Evolutionary conservation across 2,113 vertebrate species (phyloP), one percentile per base, ranked within the genome.

Genomic region (Cygnus atratus): DNA sequence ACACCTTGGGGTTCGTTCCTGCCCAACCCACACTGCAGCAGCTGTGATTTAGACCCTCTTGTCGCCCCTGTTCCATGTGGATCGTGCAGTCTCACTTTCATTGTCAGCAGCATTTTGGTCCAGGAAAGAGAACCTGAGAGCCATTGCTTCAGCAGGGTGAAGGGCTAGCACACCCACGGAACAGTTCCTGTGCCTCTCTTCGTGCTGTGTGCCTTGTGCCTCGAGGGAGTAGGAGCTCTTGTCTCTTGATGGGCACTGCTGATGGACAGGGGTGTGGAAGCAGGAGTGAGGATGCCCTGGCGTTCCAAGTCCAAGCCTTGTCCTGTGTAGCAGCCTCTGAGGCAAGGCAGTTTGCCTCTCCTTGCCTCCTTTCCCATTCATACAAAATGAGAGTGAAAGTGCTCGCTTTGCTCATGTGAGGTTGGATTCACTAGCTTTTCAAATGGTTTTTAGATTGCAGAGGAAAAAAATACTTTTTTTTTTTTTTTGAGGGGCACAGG

Each of bases 151-250:
- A 3, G 29, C 0, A 1, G 84, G 14, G 55, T 24, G 16, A 72
- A 65, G 25, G 54, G 48, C 41, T 10, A 65, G 55, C 26, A 33
- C 39, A 28, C 2, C 11, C 29, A 19, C 1, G 0, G 55, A 33
- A 20, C 4, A 17, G 61, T 88, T 92, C 16, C 54, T n/a, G 15
- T 19, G 11, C 33, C 25, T 72, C 70, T 14, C 44, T 35, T 46
- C 29, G 3, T 17, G 20, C 50, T 2, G 0, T 3, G 0, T 6
- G 6, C 19, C 33, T 52, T 0, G 1, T 37, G 57, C 76, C 44
- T 25, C 31, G 33, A 46, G 44, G 82, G 37, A 26, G n/a, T 16
- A 6, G 0, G 33, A 61, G 50, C 33, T 71, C 39, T 2, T 20
- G 39, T 86, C 57, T 76, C 70, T 28, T 44, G 31, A 31, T 63